Evolutionary conservation across 1,140 invertebrate species (phyloP).

Genomic region (Drosophila ironensis): DNA sequence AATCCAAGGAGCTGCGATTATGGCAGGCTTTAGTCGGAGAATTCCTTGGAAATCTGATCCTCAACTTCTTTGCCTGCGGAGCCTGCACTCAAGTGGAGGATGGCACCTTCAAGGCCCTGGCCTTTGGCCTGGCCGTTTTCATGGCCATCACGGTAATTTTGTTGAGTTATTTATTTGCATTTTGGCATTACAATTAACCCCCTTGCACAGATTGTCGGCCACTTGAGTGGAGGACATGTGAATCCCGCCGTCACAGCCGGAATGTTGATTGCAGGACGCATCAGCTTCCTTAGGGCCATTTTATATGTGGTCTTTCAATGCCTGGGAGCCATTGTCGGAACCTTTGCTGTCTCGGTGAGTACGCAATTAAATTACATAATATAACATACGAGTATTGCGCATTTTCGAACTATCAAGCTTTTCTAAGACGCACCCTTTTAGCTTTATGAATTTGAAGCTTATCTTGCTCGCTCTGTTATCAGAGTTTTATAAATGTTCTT

Average conservation of each 20-base stretch:
- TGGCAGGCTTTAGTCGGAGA: slow-evolving; percentile 91
- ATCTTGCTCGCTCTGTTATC: background rate
- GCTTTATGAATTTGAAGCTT: background rate
- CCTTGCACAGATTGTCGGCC: slow-evolving; percentile 87
- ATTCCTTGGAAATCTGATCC: slow-evolving; percentile 89
- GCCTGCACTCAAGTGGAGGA: slow-evolving; percentile 84
- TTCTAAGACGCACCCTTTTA: too few relatives aligned
- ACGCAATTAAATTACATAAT: background rate
- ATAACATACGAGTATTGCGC: too few relatives aligned
- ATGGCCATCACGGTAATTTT: slow-evolving; percentile 88
- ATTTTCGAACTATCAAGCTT: too few relatives aligned
- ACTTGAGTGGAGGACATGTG: slow-evolving; percentile 94
- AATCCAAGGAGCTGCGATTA: slow-evolving; percentile 84
- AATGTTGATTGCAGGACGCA: slow-evolving; percentile 90
- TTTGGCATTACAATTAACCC: background rate
- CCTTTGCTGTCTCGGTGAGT: slow-evolving; percentile 85
- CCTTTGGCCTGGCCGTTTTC: slow-evolving; percentile 93
- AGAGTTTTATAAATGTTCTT: background rate
- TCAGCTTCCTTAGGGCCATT: slow-evolving; percentile 88
- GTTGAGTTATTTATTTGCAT: background rate
- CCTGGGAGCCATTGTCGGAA: slow-evolving; percentile 92
- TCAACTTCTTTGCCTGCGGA: slow-evolving; percentile 93
- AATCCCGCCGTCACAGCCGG: slow-evolving; percentile 95
- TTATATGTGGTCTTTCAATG: slow-evolving; percentile 93
- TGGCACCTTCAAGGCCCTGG: slow-evolving; percentile 90